Base-by-base conservation (phyloP, 2,113 vertebrate genomes). In the Nasalis larvatus region DNA sequence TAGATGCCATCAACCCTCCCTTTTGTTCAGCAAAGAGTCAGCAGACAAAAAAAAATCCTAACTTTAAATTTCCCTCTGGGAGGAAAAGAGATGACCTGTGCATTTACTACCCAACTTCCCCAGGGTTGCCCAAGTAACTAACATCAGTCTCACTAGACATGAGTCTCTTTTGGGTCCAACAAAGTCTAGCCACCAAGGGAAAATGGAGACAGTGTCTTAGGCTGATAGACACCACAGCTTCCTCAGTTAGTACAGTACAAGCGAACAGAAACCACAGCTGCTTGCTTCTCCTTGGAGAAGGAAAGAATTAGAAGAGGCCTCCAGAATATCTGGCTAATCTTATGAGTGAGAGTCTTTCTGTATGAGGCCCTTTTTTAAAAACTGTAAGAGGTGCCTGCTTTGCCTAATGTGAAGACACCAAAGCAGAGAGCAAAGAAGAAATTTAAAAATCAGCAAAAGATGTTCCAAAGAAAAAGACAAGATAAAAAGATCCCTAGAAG, bases 1-100 rank as follows among this genome's bases (percentile, higher is more conserved):
- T 37, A 2, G 54, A 21, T 40, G 47, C 8, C 4, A 77, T 5
- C 20, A 8, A 8, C 0, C 6, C 25, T 37, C 7, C 1, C 4
- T 21, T 18, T 17, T 56, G 4, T 52, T 60, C 35, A 82, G 71
- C 2, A 60, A 11, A 60, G 18, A 71, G 37, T 3, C 77, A 78
- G 12, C 1, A 12, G 25, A 58, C 23, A 12, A 20, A 54, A 56
- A 78, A 20, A 45, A 47, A 69, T 11, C 13, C 11, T 14, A 49
- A 42, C 73, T 78, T 69, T 40, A 18, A 85, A 40, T 54, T 52
- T 71, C 9, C 9, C 18, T 8, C 12, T 47, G n/a, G 16, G 23
- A 73, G 5, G 14, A 12, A 94, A 60, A 81, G 35, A 40, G 4
- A 32, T 73, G 25, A 69, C 32, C 17, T 32, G 8, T 60, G 4